These are phyloP conservation scores for Propithecus perrieri DNA, from an alignment of 2,797 vertebrate species.

Conservation along the genomic window DNA sequence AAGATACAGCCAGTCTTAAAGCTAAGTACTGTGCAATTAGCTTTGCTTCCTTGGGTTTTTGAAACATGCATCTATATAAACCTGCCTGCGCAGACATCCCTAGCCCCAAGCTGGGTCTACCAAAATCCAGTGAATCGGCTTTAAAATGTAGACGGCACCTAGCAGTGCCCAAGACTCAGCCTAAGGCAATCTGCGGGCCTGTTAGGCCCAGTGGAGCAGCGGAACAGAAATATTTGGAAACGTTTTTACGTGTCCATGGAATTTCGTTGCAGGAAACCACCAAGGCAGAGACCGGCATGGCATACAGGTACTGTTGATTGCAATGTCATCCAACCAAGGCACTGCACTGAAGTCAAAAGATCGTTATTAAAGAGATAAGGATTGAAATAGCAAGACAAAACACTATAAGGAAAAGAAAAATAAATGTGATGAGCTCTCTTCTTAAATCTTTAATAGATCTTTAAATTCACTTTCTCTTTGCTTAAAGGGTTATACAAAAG, in stretches of 20 bases:
- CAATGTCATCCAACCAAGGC: neutral
- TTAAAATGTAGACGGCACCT: constrained; percentile 79
- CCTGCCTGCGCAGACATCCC: constrained; percentile 90
- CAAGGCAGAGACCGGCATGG: constrained; percentile 87
- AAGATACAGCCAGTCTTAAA: neutral
- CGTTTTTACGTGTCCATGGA: constrained; percentile 90
- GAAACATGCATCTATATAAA: constrained; percentile 93
- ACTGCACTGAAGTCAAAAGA: neutral
- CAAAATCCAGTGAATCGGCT: constrained; percentile 80
- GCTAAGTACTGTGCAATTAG: neutral
- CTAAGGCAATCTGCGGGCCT: constrained; percentile 82
- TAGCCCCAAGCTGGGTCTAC: constrained; percentile 86
- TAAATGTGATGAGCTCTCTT: neutral
- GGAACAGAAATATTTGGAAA: constrained; percentile 90
- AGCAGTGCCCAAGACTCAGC: constrained; percentile 59
- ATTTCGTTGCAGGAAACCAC: constrained; percentile 89
- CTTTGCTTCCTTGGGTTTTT: neutral
- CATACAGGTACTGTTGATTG: constrained; percentile 84
- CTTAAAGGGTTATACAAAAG: neutral
- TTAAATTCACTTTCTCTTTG: neutral
- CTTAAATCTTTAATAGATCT: neutral
- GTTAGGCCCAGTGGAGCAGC: constrained; percentile 73
- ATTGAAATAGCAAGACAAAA: neutral
- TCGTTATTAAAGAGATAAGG: neutral
- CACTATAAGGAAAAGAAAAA: neutral